Base-by-base conservation (phyloP, 2,113 vertebrate genomes). In the Caranx melampygus region DNA sequence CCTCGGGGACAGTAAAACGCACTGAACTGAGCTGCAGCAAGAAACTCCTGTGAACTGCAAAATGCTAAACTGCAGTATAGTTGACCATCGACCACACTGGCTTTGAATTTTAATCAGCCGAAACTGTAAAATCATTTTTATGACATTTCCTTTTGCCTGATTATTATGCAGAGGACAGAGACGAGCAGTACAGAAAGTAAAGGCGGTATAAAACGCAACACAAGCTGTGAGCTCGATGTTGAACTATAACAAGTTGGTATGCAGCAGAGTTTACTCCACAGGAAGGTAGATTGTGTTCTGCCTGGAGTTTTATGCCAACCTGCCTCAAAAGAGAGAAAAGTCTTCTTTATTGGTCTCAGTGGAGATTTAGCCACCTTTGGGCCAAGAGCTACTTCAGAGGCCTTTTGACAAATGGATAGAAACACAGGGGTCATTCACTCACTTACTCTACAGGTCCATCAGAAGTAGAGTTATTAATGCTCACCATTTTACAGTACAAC, bases 111-210 rank as follows among this genome's bases (percentile, higher is more conserved):
- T 72, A 88, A 87, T 84, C 55, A 62, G 61, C 58, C 61, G 6
- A 52, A 83, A 83, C 47, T 78, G 61, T 87, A 72, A 70, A 88
- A 84, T 78, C 0, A 54, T 77, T 84, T 86, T 77, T 33, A 82
- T 74, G 70, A 75, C 40, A 71, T 88, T 85, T 88, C 34, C 15
- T 35, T 79, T 88, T 69, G 77, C 49, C 71, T 74, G 45, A 83
- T 75, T 83, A 86, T 78, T 69, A 75, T 75, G 52, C 62, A 69
- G 70, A 59, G 34, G 79, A 55, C 34, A 51, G 15, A 75, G 44
- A 60, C 2, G n/a, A 42, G 31, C 81, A 81, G 79, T 85, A 49
- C 76, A 49, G 54, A 72, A 76, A 86, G 87, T 74, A 79, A 71
- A 89, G 63, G 63, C 10, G 5, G 58, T 21, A 77, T 85, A 33